phyloP scores from a whole-genome alignment of 2,797 vertebrate genomes.

The Mus spretus region DNA sequence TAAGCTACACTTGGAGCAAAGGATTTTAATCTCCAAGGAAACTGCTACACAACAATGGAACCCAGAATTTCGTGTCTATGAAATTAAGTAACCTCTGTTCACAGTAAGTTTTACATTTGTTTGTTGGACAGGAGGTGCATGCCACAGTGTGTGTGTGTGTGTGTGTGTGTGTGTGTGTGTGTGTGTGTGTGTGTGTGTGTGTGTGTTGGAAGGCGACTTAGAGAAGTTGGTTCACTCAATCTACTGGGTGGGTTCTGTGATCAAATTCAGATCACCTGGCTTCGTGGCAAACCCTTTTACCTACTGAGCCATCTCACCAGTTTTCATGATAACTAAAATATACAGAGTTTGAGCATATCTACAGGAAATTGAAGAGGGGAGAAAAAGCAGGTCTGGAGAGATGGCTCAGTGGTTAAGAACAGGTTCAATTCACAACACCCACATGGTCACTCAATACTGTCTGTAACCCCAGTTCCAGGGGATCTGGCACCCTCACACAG shows the following conservation, averaged over 20 bases:
- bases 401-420: background rate
- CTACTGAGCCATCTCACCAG: background rate
- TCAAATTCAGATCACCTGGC: background rate
- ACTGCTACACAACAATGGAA: background rate
- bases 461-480: background rate
- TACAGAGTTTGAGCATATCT: background rate
- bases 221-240: background rate
- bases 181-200: too few species aligned
- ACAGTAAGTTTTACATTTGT: background rate
- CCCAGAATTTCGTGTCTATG: background rate
- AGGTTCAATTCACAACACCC: background rate
- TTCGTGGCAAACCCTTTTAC: background rate
- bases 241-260: background rate
- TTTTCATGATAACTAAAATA: slow-evolving; percentile 21
- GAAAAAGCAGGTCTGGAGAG: background rate
- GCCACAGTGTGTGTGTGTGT: background rate
- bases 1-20: background rate
- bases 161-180: too few species aligned
- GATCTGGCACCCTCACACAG: background rate
- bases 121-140: background rate
- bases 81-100: slow-evolving; percentile 42
- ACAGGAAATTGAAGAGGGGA: slow-evolving; percentile 31
- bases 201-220: background rate
- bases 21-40: background rate
- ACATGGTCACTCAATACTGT: too few species aligned